These are phyloP conservation scores for Cochlearius cochlearius DNA, from an alignment of 2,113 vertebrate genomes.

Conservation along the genomic window DNA sequence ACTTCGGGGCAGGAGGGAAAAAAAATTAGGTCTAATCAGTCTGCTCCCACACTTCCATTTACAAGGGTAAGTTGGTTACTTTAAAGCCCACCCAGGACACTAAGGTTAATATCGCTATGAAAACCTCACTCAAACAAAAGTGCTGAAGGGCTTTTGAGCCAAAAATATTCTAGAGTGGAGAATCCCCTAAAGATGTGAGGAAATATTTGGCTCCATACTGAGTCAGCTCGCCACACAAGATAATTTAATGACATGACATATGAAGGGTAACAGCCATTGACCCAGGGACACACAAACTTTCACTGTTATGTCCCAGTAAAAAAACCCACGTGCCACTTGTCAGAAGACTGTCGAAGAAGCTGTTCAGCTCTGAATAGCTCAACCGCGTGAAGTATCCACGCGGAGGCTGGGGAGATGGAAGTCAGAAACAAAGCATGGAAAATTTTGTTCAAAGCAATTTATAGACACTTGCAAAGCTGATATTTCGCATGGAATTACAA, in stretches of 20 bases:
- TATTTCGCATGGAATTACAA: neutral
- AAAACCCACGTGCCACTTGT: fast-evolving
- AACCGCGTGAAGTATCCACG: fast-evolving
- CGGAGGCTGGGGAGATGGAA: neutral
- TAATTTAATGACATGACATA: neutral
- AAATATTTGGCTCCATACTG: neutral
- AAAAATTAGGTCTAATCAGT: neutral
- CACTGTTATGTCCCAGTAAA: neutral
- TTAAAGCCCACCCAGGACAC: neutral
- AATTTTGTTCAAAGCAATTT: neutral
- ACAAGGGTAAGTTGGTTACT: neutral
- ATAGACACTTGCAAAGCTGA: neutral
- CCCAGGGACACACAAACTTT: neutral
- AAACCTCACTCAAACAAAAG: neutral
- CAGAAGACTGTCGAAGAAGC: neutral
- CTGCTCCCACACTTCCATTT: neutral
- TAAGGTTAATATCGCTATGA: neutral
- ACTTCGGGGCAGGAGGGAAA: neutral
- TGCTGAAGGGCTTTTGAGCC: neutral
- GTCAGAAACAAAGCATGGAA: neutral
- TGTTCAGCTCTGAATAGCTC: neutral
- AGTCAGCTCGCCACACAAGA: neutral
- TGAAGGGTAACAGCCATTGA: neutral
- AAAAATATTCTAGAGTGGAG: neutral
- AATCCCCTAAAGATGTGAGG: neutral